Base-by-base conservation (phyloP, 2,888 invertebrate genomes). In the Stramonita haemastoma region DNA sequence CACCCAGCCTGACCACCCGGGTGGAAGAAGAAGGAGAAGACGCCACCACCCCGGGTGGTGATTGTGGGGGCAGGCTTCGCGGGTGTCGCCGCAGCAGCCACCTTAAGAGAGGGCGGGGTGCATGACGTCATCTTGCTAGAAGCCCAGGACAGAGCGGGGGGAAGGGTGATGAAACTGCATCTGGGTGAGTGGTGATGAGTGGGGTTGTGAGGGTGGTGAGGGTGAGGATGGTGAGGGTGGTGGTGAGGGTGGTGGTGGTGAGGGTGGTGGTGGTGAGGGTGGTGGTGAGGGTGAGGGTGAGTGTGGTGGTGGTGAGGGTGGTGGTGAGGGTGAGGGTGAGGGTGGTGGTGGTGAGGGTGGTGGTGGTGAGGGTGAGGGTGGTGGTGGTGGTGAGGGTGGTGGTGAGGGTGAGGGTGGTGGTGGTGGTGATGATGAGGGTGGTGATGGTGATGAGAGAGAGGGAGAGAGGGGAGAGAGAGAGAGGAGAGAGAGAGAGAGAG, bases 11-110 rank as follows among this genome's bases (percentile, higher is more conserved):
- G 46, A 8, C 46, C 46, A 46, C 46, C 46, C 46, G 4, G 46
- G 46, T n/a, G n/a, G 60, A 19, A 60, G 60, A 60, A 60, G 60
- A 60, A 11, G 34, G 2, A 15, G 79, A 79, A 79, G 34, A 34
- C 15, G 19, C 8, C 32, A 26, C 2, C 22, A 0, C 86, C 86
- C 60, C 4, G 32, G 19, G 91, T 91, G 4, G 89, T 91, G n/a
- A 73, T 92, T 56, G 88, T 92, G 34, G 92, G 92, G 32, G 91
- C 88, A 26, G 92, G 92, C 6, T 89, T 92, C n/a, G 90, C 92
- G 0, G 92, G 92, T 0, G 46, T 92, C 13, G 81, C 90, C 6
- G 91, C 92, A 11, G 92, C 91, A 0, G 77, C 77, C 26, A 84
- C 89, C 17, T 89, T 92, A 8, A 36, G 88, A 15, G 70, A 87